Percentiles rank a stretch among this genome's conserved stretches.
These are phyloP conservation scores for Cyrtonyx montezumae DNA, from an alignment of 2,113 vertebrate species.

Conservation along the genomic window DNA sequence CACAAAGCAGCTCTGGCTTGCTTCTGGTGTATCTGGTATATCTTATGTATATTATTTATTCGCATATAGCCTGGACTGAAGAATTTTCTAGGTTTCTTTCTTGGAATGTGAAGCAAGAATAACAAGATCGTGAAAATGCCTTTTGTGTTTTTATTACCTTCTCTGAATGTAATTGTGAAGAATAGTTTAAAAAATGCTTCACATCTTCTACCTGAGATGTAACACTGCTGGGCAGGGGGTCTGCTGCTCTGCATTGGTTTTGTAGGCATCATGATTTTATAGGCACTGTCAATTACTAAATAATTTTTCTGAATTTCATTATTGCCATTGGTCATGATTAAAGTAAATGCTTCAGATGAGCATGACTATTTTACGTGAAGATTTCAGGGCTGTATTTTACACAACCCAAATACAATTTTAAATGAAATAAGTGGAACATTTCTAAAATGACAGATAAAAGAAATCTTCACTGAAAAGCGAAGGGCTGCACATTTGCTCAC, in stretches of 20 bases:
- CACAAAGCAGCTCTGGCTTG: slow-evolving; percentile 6
- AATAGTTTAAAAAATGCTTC: not conserved
- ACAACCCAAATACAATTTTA: not conserved
- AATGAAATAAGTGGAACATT: not conserved
- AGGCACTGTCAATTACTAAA: not conserved
- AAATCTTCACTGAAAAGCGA: not conserved
- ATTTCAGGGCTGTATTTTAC: not conserved
- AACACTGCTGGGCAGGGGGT: not conserved
- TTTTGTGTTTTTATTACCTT: not conserved
- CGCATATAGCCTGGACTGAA: not conserved
- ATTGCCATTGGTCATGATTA: not conserved
- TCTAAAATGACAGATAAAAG: not conserved
- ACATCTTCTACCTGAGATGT: not conserved
- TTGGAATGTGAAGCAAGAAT: slow-evolving; percentile 1
- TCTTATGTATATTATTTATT: not conserved
- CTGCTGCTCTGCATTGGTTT: not conserved
- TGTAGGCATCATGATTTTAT: not conserved
- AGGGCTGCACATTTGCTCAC: not conserved
- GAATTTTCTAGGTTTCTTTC: not conserved
- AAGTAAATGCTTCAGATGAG: not conserved
- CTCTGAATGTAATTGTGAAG: not conserved
- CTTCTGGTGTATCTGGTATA: slow-evolving; percentile 13
- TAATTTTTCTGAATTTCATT: not conserved
- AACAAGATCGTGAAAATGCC: not conserved
- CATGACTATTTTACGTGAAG: not conserved